phyloP scores from a whole-genome alignment of 2,888 invertebrate genomes.

The Junonia oenone region DNA sequence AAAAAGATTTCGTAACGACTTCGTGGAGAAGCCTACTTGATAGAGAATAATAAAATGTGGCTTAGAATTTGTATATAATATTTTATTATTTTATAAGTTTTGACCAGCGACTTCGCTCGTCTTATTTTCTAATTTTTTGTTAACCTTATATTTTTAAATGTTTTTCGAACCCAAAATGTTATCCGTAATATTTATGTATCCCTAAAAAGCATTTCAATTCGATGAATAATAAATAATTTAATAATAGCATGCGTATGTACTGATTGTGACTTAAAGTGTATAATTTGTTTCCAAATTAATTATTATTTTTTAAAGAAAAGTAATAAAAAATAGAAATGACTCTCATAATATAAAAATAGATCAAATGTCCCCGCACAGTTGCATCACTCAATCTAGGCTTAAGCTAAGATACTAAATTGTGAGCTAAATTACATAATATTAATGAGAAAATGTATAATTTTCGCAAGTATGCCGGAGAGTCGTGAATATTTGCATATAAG shows the following conservation, averaged over 20 bases:
- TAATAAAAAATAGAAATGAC: background rate
- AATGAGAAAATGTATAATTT: slow-evolving; percentile 29
- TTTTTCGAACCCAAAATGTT: too few species aligned
- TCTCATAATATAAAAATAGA: background rate
- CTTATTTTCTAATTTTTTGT: too few species aligned
- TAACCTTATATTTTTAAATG: too few species aligned
- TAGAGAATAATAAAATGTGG: background rate
- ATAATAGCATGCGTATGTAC: too few species aligned
- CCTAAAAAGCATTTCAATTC: too few species aligned
- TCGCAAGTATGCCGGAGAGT: slow-evolving; percentile 17
- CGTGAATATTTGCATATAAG: slow-evolving; percentile 28
- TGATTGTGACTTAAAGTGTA: too few species aligned
- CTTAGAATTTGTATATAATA: background rate
- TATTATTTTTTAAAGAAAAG: too few species aligned
- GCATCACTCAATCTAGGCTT: slow-evolving; percentile 7
- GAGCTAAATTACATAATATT: slow-evolving; percentile 18
- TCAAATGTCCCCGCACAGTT: background rate
- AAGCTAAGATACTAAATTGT: background rate
- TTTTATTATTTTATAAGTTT: background rate
- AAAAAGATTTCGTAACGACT: slow-evolving; percentile 9
- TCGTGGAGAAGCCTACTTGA: background rate
- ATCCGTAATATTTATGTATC: too few species aligned
- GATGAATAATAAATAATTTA: too few species aligned
- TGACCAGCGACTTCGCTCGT: too few species aligned
- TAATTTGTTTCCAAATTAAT: too few species aligned